phyloP scores from a whole-genome alignment of 1,140 invertebrate genomes.

The Zaprionus kolodkinae region DNA sequence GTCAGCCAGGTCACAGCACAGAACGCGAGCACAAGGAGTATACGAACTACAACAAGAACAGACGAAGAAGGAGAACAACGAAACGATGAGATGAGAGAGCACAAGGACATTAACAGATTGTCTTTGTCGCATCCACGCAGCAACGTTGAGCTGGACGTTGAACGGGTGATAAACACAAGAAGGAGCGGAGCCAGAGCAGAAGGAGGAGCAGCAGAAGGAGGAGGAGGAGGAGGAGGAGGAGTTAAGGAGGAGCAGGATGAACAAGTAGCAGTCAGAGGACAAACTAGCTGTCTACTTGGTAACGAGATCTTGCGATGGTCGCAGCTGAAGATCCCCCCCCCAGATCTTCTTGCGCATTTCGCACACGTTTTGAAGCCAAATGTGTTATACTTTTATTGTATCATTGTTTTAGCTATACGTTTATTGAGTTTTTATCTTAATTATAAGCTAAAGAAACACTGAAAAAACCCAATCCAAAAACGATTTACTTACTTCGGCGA shows the following conservation, averaged over 20 bases:
- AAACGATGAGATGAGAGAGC: slow-evolving; percentile 33
- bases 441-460: slow-evolving; percentile 81
- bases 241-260: slow-evolving; percentile 15
- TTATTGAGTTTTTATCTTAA: slow-evolving; percentile 68
- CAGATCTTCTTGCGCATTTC: slow-evolving; percentile 55
- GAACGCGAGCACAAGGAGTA: slow-evolving; percentile 75
- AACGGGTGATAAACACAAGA: slow-evolving; percentile 67
- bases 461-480: slow-evolving; percentile 43
- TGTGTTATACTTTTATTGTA: slow-evolving; percentile 78
- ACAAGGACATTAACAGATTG: slow-evolving; percentile 51
- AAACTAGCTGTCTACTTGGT: slow-evolving; percentile 71
- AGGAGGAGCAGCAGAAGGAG: slow-evolving; percentile 53
- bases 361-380: slow-evolving; percentile 77
- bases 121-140: slow-evolving; percentile 61
- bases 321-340: neutral
- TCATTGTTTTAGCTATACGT: slow-evolving; percentile 70
- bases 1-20: slow-evolving; percentile 48
- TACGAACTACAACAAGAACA: slow-evolving; percentile 27
- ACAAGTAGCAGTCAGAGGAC: slow-evolving; percentile 67
- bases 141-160: slow-evolving; percentile 82
- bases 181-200: slow-evolving; percentile 50
- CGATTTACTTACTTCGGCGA: slow-evolving; percentile 19
- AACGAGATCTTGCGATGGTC: slow-evolving; percentile 63
- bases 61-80: slow-evolving; percentile 37
- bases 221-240: slow-evolving; percentile 20